Percentiles rank a stretch among this genome's conserved stretches.
Conservation (phyloP, 1,140 invertebrate genomes). For the Leptinotarsa undecemlineata region DNA sequence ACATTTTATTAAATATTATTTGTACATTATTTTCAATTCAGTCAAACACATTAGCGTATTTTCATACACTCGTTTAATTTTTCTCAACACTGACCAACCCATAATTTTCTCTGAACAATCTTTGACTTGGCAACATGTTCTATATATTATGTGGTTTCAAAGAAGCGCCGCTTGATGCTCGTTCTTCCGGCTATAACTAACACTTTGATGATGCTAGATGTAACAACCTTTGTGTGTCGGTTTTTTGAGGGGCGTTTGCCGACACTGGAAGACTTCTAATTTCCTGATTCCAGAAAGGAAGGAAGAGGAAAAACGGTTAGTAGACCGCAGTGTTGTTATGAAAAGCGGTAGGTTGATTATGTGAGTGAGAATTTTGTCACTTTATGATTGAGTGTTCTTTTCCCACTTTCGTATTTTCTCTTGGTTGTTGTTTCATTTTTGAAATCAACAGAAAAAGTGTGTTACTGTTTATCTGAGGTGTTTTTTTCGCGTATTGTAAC, state of each 20-base stretch:
- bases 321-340: conserved; percentile 16
- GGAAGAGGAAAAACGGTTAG: conserved; percentile 18
- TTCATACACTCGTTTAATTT: no score
- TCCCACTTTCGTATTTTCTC: not conserved
- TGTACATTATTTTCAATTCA: no score
- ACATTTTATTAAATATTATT: no score
- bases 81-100: no score
- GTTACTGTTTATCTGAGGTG: no score
- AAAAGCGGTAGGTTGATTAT: conserved; percentile 2
- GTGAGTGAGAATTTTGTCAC: conserved; percentile 2
- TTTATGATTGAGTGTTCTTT: not conserved
- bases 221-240: conserved; percentile 5
- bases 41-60: no score
- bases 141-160: not conserved
- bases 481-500: no score
- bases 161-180: not conserved
- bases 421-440: not conserved
- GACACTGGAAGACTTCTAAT: not conserved
- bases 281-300: conserved; percentile 7
- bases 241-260: not conserved
- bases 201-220: conserved; percentile 2
- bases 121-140: not conserved
- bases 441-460: no score
- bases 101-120: not conserved
- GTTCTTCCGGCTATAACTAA: conserved; percentile 5